phyloP scores from a whole-genome alignment of 2,888 invertebrate species.

The Agrochola circellaris region DNA sequence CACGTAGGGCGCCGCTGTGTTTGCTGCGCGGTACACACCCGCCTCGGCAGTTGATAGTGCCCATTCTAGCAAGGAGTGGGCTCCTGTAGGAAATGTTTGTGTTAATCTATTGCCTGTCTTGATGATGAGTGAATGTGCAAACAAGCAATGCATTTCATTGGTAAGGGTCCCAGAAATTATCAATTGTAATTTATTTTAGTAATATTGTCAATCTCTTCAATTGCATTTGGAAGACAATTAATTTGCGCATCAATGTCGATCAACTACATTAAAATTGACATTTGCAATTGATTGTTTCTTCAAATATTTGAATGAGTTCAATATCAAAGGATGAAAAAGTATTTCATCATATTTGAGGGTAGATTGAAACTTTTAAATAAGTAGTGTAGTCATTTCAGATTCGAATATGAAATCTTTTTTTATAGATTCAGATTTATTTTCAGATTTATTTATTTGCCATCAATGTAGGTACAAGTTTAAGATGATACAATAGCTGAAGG shows the following conservation, averaged over 20 bases:
- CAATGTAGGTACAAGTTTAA: no score
- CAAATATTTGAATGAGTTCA: background rate
- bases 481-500: no score
- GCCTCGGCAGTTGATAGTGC: conserved; percentile 93
- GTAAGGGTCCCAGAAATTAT: background rate
- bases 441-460: no score
- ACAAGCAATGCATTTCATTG: background rate
- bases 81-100: conserved; percentile 80
- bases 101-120: background rate
- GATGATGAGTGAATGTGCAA: background rate
- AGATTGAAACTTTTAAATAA: background rate
- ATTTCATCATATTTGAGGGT: conserved; percentile 10
- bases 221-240: background rate
- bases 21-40: conserved; percentile 91
- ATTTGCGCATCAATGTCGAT: background rate
- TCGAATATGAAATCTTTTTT: background rate
- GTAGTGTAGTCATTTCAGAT: no score
- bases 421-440: no score
- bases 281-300: background rate
- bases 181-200: background rate
- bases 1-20: conserved; percentile 92
- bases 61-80: conserved; percentile 93
- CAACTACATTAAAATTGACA: no score
- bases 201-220: background rate
- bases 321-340: background rate